Conservation (phyloP, 2,113 vertebrate genomes). For the Spermophilus dauricus region DNA sequence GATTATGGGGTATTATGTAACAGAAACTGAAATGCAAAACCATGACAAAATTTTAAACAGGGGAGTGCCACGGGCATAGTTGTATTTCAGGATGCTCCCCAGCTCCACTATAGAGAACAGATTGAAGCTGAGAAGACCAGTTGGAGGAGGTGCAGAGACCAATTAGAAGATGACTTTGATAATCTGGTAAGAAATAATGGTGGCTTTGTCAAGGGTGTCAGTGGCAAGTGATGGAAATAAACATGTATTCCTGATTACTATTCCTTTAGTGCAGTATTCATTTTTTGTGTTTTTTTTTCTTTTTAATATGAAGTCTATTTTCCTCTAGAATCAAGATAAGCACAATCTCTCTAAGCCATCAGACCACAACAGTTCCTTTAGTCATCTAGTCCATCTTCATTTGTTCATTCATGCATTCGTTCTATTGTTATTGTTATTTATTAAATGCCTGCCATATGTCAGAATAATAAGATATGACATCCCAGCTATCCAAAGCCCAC, state of each 20-base stretch:
- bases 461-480: slow-evolving; percentile 29
- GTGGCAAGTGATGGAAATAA: background rate
- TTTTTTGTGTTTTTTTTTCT: background rate
- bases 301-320: slow-evolving; percentile 68
- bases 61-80: background rate
- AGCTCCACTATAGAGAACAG: background rate
- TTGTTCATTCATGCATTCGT: slow-evolving; percentile 40
- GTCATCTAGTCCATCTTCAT: slow-evolving; percentile 1
- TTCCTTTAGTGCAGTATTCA: background rate
- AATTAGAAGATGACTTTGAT: background rate
- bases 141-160: background rate
- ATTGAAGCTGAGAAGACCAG: background rate
- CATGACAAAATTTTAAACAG: background rate
- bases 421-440: background rate
- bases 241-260: background rate
- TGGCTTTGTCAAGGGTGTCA: background rate
- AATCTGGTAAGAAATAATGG: slow-evolving; percentile 3
- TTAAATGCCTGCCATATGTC: background rate
- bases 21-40: slow-evolving; percentile 42
- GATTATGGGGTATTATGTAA: background rate
- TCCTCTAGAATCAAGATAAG: slow-evolving; percentile 59
- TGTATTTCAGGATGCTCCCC: background rate
- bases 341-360: slow-evolving; percentile 48
- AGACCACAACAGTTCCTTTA: slow-evolving; percentile 23
- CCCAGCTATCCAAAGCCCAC: background rate